Base-by-base conservation (phyloP, 1,140 invertebrate genomes). In the Adoxophyes honmai region DNA sequence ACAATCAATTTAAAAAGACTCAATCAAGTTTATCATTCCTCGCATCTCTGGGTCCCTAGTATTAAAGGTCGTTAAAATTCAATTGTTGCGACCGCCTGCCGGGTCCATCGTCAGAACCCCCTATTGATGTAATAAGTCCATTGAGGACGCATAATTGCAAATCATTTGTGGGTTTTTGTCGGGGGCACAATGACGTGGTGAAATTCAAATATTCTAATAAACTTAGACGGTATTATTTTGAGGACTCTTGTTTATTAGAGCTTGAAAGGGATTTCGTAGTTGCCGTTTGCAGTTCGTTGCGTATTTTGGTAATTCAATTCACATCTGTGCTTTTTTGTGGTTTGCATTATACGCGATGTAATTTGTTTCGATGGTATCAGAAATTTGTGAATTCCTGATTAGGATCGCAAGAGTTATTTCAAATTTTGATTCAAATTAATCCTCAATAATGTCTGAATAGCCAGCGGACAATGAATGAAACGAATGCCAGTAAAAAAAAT, bases 31-130 rank as follows among this genome's bases (percentile, higher is more conserved):
- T 14, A 9, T 10, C n/a, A 13, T 37, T 11, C 21, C 62, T 52
- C 7, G 6, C 7, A 11, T 10, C 70, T 14, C 69, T 84, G 42
- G 74, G 72, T 79, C 52, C 13, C 34, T 13, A 55, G 67, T 68
- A 87, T 85, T 84, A 81, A 76, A 81, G 75, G 75, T 87, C 81
- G 81, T 87, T 87, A 87, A 87, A 87, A 87, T 87, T 87, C 84
- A 87, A 87, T 87, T 87, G 84, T 87, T 74, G 76, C 70, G 72
- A 63, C 70, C 81, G 70, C 77, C 75, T 64, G 69, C 61, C 48
- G 78, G 64, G 70, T 68, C 66, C 42, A 33, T 48, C 34, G 2
- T 52, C 51, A 52, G 36, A 4, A 37, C 78, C 72, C 73, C 66
- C 70, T 74, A 73, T 71, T 65, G 70, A 75, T 81, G 77, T 86